Evolutionary conservation across 2,888 invertebrate species (phyloP), one percentile per base, ranked within the genome.

Genomic region (Habroteleia sp.): DNA sequence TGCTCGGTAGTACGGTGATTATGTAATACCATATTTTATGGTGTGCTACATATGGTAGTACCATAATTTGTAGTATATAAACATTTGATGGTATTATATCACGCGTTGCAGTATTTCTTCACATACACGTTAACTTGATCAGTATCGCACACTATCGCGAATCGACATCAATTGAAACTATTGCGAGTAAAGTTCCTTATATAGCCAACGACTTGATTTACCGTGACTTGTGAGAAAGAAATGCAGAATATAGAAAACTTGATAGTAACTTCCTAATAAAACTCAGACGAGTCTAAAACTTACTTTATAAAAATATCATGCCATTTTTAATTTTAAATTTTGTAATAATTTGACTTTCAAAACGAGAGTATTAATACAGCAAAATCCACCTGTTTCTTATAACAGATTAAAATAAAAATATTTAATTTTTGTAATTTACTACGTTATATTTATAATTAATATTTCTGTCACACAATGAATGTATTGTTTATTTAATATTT

Each of bases 91-190:
- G 48, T 65, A 48, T 58, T 58, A 65, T 50, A 58, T 73, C 52
- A 46, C 44, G 65, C 50, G 56, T 48, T 33, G 41, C 52, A 37
- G 31, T 66, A 54, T 66, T 60, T 60, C 60, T 66, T 39, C 46
- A 31, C 73, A 66, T 60, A 52, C 52, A 66, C 17, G 33, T 29
- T 41, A 50, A 41, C 46, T 52, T 60, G 73, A 73, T 73, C 73
- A 66, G 73, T 73, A 73, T 73, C 65, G 33, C 44, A 50, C 33
- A 65, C 58, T 73, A 58, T 73, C 56, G 65, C 50, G 37, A 42
- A 72, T 65, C 63, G 65, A 66, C 73, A 73, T 73, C 73, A 66
- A 60, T 73, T 66, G 60, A 66, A 73, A 73, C 58, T 60, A 60
- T 65, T 66, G 60, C 52, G 46, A 62, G 54, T 65, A 52, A 65